phyloP scores from a whole-genome alignment of 1,140 invertebrate genomes.

The Eubasilissa regina region DNA sequence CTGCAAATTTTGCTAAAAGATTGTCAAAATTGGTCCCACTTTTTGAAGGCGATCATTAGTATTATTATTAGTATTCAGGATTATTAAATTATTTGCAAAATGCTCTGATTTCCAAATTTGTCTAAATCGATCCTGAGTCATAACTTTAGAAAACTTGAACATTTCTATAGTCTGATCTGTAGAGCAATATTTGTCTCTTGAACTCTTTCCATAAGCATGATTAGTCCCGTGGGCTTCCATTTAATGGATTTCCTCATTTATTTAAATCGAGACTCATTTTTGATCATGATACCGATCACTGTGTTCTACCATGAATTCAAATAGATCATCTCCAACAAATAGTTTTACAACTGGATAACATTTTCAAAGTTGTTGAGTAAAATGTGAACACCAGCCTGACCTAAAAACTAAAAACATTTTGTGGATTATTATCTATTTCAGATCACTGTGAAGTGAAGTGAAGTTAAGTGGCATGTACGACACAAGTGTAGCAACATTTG shows the following conservation, averaged over 20 bases:
- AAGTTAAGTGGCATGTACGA: too few species aligned
- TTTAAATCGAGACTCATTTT: conserved; percentile 47
- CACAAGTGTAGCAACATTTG: too few species aligned
- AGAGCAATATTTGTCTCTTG: conserved; percentile 61
- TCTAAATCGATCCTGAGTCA: conserved; percentile 59
- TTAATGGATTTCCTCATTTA: conserved; percentile 43
- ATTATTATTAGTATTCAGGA: too few species aligned
- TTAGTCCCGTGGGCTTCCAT: conserved; percentile 55
- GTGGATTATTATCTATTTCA: too few species aligned
- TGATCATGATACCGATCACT: conserved; percentile 57
- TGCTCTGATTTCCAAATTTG: conserved; percentile 58
- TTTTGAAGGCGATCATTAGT: conserved; percentile 58
- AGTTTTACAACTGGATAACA: too few species aligned
- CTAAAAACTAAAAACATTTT: conserved; percentile 27
- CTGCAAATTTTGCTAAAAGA: too few species aligned
- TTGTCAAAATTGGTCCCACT: conserved; percentile 53
- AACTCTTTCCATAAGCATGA: conserved; percentile 59
- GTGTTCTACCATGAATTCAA: conserved; percentile 53
- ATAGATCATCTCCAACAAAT: conserved; percentile 32
- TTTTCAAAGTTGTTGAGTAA: not conserved
- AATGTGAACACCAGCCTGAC: conserved; percentile 12
- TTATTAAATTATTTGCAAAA: conserved; percentile 59
- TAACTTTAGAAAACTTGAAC: conserved; percentile 61
- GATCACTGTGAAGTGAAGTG: too few species aligned
- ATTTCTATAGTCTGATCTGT: conserved; percentile 57